A percentile compares a stretch with the other conserved stretches of the same genome.
phyloP scores from a whole-genome alignment of 2,888 invertebrate genomes.

The Polydrusus cervinus region DNA sequence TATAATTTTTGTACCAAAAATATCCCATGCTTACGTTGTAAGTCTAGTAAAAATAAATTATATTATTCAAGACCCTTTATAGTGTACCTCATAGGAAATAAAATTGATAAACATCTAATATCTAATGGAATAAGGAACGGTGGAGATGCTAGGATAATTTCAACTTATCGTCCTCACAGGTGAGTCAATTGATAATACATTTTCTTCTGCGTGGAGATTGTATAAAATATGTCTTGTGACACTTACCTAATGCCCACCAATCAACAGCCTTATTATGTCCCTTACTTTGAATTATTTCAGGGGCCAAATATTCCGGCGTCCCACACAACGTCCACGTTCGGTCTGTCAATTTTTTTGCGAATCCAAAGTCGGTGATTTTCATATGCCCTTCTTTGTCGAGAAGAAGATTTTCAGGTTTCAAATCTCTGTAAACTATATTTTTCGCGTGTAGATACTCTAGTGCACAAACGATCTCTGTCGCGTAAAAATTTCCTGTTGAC shows the following conservation, averaged over 20 bases:
- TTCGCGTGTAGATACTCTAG: constrained; percentile 94
- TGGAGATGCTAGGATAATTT: too few relatives aligned
- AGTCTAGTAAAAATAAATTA: too few relatives aligned
- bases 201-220: too few relatives aligned
- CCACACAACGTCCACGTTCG: constrained; percentile 98
- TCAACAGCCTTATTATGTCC: constrained; percentile 99
- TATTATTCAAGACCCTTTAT: too few relatives aligned
- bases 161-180: too few relatives aligned
- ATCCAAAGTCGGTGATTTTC: constrained; percentile 98
- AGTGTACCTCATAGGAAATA: too few relatives aligned
- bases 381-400: constrained; percentile 95
- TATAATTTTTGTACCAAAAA: too few relatives aligned
- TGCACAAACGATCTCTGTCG: constrained; percentile 94
- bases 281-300: constrained; percentile 97
- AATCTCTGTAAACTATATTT: constrained; percentile 90
- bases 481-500: constrained; percentile 92
- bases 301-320: constrained; percentile 97
- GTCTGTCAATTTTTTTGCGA: constrained; percentile 95
- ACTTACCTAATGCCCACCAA: constrained; percentile 97
- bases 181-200: too few relatives aligned
- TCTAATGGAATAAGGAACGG: too few relatives aligned
- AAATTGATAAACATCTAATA: too few relatives aligned
- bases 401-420: constrained; percentile 96
- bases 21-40: too few relatives aligned
- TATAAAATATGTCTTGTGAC: not conserved